Percentiles rank a stretch among this genome's conserved stretches.
phyloP scores from a whole-genome alignment of 2,797 vertebrate genomes.

The Poecilia velifera region DNA sequence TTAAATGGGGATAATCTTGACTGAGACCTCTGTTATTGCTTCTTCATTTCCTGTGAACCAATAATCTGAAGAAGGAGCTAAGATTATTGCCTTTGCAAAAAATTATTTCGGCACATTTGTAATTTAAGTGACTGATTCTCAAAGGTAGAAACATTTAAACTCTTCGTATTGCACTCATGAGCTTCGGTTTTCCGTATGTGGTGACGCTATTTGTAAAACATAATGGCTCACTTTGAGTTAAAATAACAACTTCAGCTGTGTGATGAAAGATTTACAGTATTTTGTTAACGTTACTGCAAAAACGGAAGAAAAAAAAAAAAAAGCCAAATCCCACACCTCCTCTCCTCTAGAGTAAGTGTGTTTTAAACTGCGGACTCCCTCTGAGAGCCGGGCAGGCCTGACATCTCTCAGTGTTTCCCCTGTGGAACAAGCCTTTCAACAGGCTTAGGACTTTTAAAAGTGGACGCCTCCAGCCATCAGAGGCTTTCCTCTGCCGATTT shows the following conservation, averaged over 20 bases:
- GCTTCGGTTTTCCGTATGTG: background rate
- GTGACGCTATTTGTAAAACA: background rate
- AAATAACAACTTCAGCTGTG: background rate
- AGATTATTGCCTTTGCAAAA: background rate
- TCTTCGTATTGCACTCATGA: background rate
- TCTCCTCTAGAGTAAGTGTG: conserved; percentile 61
- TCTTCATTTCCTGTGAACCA: background rate
- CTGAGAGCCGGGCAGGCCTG: conserved; percentile 68
- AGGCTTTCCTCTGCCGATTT: conserved; percentile 62
- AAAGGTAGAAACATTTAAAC: background rate
- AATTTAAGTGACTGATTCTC: background rate
- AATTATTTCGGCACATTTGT: background rate
- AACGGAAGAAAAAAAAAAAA: background rate
- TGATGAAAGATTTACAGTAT: conserved; percentile 1
- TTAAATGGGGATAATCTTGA: background rate
- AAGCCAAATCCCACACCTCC: conserved; percentile 44
- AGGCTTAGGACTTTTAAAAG: conserved; percentile 62
- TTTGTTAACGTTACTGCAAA: background rate
- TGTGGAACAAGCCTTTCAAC: conserved; percentile 71
- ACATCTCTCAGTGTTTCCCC: conserved; percentile 72
- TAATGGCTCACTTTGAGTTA: background rate
- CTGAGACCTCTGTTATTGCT: background rate
- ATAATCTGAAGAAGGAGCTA: background rate
- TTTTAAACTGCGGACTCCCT: conserved; percentile 63
- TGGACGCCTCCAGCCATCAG: conserved; percentile 64